Evolutionary conservation across 2,797 vertebrate genomes (phyloP).

Genomic region (Catharus ustulatus): DNA sequence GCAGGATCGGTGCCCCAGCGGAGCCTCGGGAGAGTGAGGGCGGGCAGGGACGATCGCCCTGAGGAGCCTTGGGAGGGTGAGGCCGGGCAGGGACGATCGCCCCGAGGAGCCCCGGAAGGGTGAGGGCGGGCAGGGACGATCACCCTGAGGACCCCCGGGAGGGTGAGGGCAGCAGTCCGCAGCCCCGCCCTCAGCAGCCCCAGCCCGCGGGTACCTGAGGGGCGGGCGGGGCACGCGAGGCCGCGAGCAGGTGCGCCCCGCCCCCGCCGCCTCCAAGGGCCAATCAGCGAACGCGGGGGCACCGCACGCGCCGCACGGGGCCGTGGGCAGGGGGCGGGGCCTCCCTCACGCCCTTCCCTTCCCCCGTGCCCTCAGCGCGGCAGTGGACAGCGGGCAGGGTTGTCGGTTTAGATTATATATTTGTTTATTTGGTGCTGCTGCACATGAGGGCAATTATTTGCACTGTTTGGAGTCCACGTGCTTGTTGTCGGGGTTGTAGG

Average conservation of each 20-base stretch:
- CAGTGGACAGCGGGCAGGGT: rapidly evolving
- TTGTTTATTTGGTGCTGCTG: not conserved
- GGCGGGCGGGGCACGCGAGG: not conserved
- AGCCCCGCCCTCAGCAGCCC: no score
- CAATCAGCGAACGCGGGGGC: not conserved
- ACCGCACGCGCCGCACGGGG: rapidly evolving
- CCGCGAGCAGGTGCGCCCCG: not conserved
- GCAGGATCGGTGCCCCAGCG: no score
- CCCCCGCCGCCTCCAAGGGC: not conserved
- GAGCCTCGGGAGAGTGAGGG: no score
- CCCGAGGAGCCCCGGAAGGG: rapidly evolving
- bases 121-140: no score
- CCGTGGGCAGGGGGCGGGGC: not conserved
- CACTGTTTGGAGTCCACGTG: conserved; percentile 52
- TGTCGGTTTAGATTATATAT: rapidly evolving
- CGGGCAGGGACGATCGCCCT: not conserved
- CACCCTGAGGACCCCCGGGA: rapidly evolving
- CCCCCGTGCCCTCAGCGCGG: rapidly evolving
- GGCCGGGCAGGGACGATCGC: not conserved
- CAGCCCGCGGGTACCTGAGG: not conserved
- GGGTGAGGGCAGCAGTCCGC: not conserved
- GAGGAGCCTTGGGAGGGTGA: no score
- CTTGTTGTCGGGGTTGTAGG: conserved; percentile 63
- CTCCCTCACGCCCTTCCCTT: rapidly evolving
- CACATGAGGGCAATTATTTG: rapidly evolving